phyloP scores from a whole-genome alignment of 2,797 vertebrate species.

The Atherinosoma microstoma region DNA sequence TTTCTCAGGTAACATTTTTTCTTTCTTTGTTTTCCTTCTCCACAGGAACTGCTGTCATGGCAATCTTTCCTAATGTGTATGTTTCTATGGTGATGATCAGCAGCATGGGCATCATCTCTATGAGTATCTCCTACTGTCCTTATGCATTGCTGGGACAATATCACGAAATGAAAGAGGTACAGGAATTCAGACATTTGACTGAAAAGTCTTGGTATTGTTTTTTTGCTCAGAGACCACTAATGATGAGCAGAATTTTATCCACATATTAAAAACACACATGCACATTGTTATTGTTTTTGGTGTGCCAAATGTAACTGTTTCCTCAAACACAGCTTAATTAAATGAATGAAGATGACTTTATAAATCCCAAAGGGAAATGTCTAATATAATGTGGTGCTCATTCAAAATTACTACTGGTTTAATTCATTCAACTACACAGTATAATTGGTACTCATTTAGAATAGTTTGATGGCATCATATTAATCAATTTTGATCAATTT shows the following conservation, averaged over 20 bases:
- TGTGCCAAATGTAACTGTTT: not conserved
- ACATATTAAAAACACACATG: not conserved
- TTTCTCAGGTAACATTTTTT: not conserved
- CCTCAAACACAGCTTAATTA: not conserved
- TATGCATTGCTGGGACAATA: slow-evolving; percentile 98
- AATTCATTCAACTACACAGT: no score
- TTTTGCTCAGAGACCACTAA: not conserved
- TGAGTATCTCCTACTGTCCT: slow-evolving; percentile 98
- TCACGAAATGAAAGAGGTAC: slow-evolving; percentile 94
- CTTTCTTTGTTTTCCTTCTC: slow-evolving; percentile 44
- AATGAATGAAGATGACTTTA: no score
- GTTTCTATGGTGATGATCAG: slow-evolving; percentile 97
- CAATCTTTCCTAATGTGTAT: slow-evolving; percentile 93
- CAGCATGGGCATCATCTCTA: slow-evolving; percentile 96
- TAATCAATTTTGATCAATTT: no score
- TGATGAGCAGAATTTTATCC: not conserved
- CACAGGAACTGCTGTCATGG: slow-evolving; percentile 93
- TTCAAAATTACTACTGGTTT: no score
- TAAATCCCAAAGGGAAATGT: no score
- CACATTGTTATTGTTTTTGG: no score
- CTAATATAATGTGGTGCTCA: no score
- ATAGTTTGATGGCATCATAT: no score
- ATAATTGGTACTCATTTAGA: no score
- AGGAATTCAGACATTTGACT: not conserved
- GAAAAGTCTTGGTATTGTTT: not conserved